Conservation (phyloP, 2,888 invertebrate genomes). For the Ophion obscuratus region DNA sequence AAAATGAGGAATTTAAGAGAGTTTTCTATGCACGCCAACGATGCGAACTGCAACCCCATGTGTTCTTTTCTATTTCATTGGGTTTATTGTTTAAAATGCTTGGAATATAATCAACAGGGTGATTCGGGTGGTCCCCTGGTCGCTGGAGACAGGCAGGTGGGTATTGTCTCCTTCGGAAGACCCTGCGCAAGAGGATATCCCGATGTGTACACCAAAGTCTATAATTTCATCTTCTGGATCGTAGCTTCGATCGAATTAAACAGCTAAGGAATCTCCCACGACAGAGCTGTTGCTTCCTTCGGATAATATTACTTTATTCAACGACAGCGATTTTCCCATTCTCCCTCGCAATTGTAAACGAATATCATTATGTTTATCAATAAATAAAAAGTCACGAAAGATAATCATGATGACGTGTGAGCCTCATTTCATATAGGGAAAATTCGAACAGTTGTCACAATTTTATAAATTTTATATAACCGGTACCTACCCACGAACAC, state of each 20-base stretch:
- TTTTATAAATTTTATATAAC: neutral
- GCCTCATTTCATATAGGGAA: neutral
- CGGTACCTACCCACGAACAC: neutral
- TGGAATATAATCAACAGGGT: slow-evolving; percentile 62
- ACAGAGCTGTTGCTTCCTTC: neutral
- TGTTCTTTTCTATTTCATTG: neutral
- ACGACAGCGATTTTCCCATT: neutral
- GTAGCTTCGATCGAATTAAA: slow-evolving; percentile 16
- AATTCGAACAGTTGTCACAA: neutral
- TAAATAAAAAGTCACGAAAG: neutral
- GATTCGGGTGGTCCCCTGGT: slow-evolving; percentile 75
- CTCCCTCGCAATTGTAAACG: neutral
- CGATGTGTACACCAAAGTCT: slow-evolving; percentile 73
- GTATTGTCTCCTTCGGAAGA: slow-evolving; percentile 74
- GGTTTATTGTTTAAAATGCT: neutral
- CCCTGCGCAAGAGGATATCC: slow-evolving; percentile 73
- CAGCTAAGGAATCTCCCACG: slow-evolving; percentile 1
- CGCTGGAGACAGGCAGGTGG: slow-evolving; percentile 71
- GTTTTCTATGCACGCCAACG: too few species aligned
- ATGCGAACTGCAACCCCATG: too few species aligned
- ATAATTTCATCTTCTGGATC: slow-evolving; percentile 70
- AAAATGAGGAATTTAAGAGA: too few species aligned
- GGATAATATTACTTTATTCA: neutral
- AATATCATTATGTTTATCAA: neutral
- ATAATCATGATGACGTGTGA: neutral